Evolutionary conservation across 1,140 invertebrate species (phyloP).

Genomic region (Calycopis cecrops): DNA sequence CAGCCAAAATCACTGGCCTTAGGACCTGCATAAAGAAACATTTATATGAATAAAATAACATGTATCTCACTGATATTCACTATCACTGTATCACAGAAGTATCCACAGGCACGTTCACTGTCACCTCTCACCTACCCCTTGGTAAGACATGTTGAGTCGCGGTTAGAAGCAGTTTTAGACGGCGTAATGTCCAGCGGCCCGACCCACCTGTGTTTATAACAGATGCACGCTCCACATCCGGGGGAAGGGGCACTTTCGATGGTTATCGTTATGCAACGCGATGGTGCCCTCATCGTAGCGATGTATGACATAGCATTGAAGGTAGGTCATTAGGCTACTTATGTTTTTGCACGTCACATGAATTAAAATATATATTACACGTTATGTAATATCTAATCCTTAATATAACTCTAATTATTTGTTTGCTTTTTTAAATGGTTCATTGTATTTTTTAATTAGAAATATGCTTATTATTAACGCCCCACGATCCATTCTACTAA

Average conservation of each 20-base stretch:
- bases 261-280: slow-evolving; percentile 62
- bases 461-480: no score
- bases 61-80: slow-evolving; percentile 10
- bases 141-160: slow-evolving; percentile 57
- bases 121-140: slow-evolving; percentile 63
- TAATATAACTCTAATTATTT: no score
- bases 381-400: no score
- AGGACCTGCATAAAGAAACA: slow-evolving; percentile 52
- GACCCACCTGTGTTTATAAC: slow-evolving; percentile 66
- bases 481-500: no score
- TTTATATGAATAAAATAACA: slow-evolving; percentile 10
- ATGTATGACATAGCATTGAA: slow-evolving; percentile 20
- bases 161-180: slow-evolving; percentile 42
- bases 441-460: no score
- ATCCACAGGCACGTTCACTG: slow-evolving; percentile 21
- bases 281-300: slow-evolving; percentile 52
- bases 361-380: slow-evolving; percentile 4
- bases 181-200: slow-evolving; percentile 58
- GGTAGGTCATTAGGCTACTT: slow-evolving; percentile 11
- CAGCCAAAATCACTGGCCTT: slow-evolving; percentile 52
- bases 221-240: slow-evolving; percentile 57
- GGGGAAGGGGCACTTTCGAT: slow-evolving; percentile 68
- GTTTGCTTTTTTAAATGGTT: no score
- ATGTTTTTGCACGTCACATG: not conserved
- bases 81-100: slow-evolving; percentile 29